Conservation (phyloP, 2,888 invertebrate genomes). For the Dicyrtomina minuta region DNA sequence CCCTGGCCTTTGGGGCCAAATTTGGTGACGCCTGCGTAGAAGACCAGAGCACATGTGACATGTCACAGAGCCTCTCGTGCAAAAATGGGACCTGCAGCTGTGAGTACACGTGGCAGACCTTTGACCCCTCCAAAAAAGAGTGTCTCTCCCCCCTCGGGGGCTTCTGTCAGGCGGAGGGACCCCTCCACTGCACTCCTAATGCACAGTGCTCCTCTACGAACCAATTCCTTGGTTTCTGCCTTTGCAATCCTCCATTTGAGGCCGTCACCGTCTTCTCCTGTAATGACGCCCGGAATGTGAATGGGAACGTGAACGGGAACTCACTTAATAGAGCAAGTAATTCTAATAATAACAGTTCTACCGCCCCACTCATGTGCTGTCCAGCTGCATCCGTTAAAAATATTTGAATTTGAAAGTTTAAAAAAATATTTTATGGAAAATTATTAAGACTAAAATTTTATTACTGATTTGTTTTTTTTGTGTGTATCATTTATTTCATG, state of each 20-base stretch:
- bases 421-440: too few species aligned
- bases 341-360: too few species aligned
- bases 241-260: background rate
- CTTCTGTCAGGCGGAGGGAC: conserved; percentile 4
- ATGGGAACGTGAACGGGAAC: too few species aligned
- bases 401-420: too few species aligned
- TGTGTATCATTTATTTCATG: too few species aligned
- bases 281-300: too few species aligned
- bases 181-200: conserved; percentile 1
- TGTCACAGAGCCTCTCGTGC: conserved; percentile 3
- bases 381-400: too few species aligned
- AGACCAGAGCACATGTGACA: background rate
- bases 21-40: conserved; percentile 3
- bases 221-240: conserved; percentile 16
- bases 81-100: conserved; percentile 10
- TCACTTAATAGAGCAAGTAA: too few species aligned
- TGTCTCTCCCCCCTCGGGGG: conserved; percentile 21
- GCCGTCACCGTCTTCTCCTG: conserved; percentile 5
- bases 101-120: conserved; percentile 16
- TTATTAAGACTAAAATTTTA: too few species aligned
- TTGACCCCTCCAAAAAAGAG: background rate
- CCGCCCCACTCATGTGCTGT: too few species aligned
- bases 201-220: conserved; percentile 6
- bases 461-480: too few species aligned
- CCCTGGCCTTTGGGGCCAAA: background rate